A percentile compares a stretch with the other conserved stretches of the same genome.
phyloP scores from a whole-genome alignment of 2,888 invertebrate genomes.

The Limnephilus marmoratus region DNA sequence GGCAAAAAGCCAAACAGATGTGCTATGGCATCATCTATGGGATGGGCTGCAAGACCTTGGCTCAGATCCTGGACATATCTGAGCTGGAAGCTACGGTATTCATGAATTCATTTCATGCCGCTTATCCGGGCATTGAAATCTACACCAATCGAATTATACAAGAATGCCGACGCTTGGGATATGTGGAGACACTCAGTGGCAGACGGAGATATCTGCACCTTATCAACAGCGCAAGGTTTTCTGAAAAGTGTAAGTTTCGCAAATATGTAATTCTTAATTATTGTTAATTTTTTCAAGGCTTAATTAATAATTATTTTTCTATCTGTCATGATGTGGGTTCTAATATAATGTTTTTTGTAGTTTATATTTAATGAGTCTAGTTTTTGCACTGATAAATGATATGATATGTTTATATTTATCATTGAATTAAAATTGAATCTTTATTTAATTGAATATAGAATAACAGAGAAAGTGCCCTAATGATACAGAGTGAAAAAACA shows the following conservation, averaged over 20 bases:
- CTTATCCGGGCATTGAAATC: slow-evolving; percentile 83
- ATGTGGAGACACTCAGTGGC: slow-evolving; percentile 89
- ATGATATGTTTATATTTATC: no score
- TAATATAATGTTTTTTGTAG: neutral
- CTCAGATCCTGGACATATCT: slow-evolving; percentile 86
- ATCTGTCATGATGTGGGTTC: neutral
- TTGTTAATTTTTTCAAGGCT: neutral
- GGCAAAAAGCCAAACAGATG: slow-evolving; percentile 93
- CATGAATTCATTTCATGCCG: slow-evolving; percentile 87
- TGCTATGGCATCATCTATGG: slow-evolving; percentile 99
- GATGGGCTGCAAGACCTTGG: slow-evolving; percentile 91
- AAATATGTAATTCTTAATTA: neutral
- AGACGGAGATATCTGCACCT: slow-evolving; percentile 87
- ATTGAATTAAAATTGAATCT: no score
- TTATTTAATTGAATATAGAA: no score
- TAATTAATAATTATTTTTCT: neutral
- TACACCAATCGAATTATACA: slow-evolving; percentile 78
- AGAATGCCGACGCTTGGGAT: slow-evolving; percentile 84
- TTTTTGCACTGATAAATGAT: no score
- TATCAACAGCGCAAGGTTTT: slow-evolving; percentile 80
- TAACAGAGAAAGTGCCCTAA: no score
- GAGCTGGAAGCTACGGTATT: slow-evolving; percentile 89
- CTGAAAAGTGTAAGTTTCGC: slow-evolving; percentile 78
- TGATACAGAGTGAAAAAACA: no score
- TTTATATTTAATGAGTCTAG: neutral